Evolutionary conservation across 2,797 vertebrate genomes (phyloP).

Genomic region (Lagocephalus sceleratus): DNA sequence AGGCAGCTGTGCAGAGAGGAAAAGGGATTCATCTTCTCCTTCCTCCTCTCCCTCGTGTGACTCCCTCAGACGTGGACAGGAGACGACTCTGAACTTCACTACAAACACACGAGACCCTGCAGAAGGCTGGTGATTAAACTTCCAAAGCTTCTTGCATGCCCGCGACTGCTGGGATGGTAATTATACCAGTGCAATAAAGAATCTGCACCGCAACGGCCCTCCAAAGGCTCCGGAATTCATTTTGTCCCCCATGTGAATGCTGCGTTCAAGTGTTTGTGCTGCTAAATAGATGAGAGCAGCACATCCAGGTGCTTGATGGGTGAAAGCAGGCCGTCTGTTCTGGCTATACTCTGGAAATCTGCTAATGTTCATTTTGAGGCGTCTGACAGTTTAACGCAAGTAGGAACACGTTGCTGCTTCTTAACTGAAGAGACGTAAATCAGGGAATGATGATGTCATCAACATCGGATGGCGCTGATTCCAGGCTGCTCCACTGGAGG

Average conservation of each 20-base stretch:
- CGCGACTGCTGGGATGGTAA: slow-evolving; percentile 13
- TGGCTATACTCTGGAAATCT: background rate
- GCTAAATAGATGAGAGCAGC: background rate
- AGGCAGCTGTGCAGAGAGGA: slow-evolving; percentile 35
- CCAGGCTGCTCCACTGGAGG: no score
- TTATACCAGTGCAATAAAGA: slow-evolving; percentile 7
- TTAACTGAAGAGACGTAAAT: no score
- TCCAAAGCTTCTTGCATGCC: slow-evolving; percentile 13
- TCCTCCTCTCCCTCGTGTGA: slow-evolving; percentile 7
- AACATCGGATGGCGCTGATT: no score
- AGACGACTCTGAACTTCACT: slow-evolving; percentile 24
- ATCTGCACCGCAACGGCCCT: slow-evolving; percentile 3
- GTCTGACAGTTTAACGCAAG: background rate
- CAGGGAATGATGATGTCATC: no score
- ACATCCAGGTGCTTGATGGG: background rate
- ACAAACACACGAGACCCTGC: slow-evolving; percentile 13
- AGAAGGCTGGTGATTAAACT: slow-evolving; percentile 29
- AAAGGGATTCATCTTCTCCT: slow-evolving; percentile 33
- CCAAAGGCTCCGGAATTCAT: slow-evolving; percentile 3
- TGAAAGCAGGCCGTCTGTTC: background rate
- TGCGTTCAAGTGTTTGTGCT: background rate
- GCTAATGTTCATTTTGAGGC: background rate
- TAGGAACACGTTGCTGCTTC: background rate
- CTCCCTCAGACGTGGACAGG: background rate
- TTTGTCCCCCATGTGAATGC: background rate